These are phyloP conservation scores for Barnardius zonarius DNA, from an alignment of 2,113 vertebrate genomes.

Conservation along the genomic window DNA sequence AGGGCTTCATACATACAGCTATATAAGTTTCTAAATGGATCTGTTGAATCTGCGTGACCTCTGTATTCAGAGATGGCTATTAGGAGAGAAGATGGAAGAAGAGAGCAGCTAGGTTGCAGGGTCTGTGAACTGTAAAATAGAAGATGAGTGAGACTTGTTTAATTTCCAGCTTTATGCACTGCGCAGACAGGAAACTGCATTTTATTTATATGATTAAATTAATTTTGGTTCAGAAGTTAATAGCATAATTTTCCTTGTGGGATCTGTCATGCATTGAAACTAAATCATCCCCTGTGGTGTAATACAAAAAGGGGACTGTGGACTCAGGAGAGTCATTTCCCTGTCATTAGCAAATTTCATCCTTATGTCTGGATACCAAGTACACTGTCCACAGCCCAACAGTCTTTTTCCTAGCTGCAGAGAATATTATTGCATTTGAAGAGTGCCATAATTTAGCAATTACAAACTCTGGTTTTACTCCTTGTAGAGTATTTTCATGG, in stretches of 20 bases:
- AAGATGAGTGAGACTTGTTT: not conserved
- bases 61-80: not conserved
- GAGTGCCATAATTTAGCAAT: not conserved
- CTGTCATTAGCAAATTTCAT: conserved; percentile 56
- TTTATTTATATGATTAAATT: conserved; percentile 41
- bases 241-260: conserved; percentile 15
- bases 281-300: not conserved
- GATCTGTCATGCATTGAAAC: not conserved
- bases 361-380: not conserved
- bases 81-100: not conserved
- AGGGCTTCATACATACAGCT: not conserved
- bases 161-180: not conserved
- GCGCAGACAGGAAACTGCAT: not conserved
- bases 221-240: conserved; percentile 51
- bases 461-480: not conserved
- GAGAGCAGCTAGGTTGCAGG: not conserved
- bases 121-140: not conserved
- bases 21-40: not conserved
- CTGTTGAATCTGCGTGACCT: not conserved
- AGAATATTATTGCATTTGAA: conserved; percentile 1
- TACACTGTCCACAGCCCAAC: not conserved
- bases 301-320: not conserved
- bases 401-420: not conserved
- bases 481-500: not conserved
- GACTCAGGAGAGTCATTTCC: conserved; percentile 22